These are phyloP conservation scores for Antheraea assamensis DNA, from an alignment of 2,888 invertebrate species.

Conservation along the genomic window DNA sequence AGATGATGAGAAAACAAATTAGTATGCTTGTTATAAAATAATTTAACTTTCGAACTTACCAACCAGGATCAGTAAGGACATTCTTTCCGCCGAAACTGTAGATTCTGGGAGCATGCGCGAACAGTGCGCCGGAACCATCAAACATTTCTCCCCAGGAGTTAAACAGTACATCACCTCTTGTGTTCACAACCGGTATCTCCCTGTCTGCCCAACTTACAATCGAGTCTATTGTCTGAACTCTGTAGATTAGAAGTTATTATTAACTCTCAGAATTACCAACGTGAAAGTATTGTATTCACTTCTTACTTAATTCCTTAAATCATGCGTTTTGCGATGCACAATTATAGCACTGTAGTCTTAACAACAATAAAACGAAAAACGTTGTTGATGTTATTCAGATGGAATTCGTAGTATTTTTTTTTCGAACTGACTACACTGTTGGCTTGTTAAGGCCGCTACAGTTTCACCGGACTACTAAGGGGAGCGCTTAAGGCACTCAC, in stretches of 20 bases:
- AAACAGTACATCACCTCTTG: slow-evolving; percentile 95
- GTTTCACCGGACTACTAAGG: too few relatives aligned
- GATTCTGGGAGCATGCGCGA: slow-evolving; percentile 93
- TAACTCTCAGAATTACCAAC: not conserved
- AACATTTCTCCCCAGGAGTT: slow-evolving; percentile 97
- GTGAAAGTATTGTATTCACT: not conserved
- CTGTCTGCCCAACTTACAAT: slow-evolving; percentile 94
- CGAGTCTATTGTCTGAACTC: slow-evolving; percentile 95
- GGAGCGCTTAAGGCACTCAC: too few relatives aligned
- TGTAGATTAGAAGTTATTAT: slow-evolving; percentile 36
- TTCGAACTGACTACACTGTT: too few relatives aligned
- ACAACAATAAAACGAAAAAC: not conserved
- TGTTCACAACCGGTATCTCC: slow-evolving; percentile 95
- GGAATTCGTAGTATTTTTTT: not conserved
- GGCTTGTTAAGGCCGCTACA: too few relatives aligned
- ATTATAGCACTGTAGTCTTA: not conserved
- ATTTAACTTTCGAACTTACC: slow-evolving; percentile 82
- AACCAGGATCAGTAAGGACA: slow-evolving; percentile 92
- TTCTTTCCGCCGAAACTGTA: slow-evolving; percentile 97
- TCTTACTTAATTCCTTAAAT: not conserved
- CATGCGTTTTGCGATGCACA: not conserved
- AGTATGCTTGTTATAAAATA: not conserved
- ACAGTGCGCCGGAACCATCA: slow-evolving; percentile 92
- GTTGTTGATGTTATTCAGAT: not conserved
- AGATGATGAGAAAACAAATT: not conserved